phyloP scores from a whole-genome alignment of 2,888 invertebrate species.

The Napeogenes inachia region DNA sequence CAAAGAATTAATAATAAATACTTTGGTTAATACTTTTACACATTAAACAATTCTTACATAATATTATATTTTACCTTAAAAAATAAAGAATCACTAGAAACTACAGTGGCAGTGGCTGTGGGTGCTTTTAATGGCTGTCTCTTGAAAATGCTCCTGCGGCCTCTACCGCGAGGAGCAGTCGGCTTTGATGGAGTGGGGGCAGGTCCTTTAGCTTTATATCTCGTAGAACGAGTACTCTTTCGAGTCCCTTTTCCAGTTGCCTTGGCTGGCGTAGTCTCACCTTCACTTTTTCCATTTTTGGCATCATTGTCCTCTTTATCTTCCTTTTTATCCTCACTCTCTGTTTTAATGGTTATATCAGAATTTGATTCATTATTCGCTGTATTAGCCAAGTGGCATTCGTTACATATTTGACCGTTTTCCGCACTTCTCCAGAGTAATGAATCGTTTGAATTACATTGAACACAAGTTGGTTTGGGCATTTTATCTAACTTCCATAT shows the following conservation, averaged over 20 bases:
- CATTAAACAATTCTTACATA: background rate
- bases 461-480: slow-evolving; percentile 81
- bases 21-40: background rate
- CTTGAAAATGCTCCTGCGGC: slow-evolving; percentile 87
- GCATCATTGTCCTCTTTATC: slow-evolving; percentile 49
- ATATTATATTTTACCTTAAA: slow-evolving; percentile 36
- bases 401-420: slow-evolving; percentile 86
- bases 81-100: slow-evolving; percentile 88
- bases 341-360: slow-evolving; percentile 44
- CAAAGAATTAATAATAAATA: too few species aligned
- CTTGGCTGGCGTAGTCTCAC: slow-evolving; percentile 62
- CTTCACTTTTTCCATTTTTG: slow-evolving; percentile 52
- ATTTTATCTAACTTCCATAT: slow-evolving; percentile 51
- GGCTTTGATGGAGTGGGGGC: slow-evolving; percentile 48
- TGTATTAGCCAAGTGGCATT: slow-evolving; percentile 79
- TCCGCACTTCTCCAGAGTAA: slow-evolving; percentile 86
- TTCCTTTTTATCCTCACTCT: slow-evolving; percentile 53
- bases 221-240: slow-evolving; percentile 78
- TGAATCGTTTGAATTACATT: slow-evolving; percentile 83
- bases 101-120: slow-evolving; percentile 86
- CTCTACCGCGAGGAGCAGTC: slow-evolving; percentile 81
- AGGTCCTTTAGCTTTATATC: slow-evolving; percentile 73
- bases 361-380: slow-evolving; percentile 53
- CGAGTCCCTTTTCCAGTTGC: slow-evolving; percentile 74
- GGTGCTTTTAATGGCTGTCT: slow-evolving; percentile 89